Evolutionary conservation across 2,888 invertebrate species (phyloP).

Genomic region (Ptychoptera albimana): DNA sequence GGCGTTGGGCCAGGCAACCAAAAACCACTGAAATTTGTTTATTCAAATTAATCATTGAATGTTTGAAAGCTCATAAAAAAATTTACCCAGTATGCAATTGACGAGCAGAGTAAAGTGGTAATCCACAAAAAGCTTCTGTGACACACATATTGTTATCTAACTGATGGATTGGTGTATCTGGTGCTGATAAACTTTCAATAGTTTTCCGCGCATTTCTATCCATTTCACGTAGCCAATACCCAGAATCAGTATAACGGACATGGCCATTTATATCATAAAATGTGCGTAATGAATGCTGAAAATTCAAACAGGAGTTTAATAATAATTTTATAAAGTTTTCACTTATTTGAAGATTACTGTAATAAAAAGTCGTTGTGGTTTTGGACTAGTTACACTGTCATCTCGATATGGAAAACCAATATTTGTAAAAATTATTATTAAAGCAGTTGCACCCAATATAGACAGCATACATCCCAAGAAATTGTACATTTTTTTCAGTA

Average conservation of each 20-base stretch:
- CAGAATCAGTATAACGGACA: conserved; percentile 20
- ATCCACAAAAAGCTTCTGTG: conserved; percentile 19
- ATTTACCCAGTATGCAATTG: conserved; percentile 17
- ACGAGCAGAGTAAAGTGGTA: conserved; percentile 17
- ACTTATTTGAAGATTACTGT: conserved; percentile 25
- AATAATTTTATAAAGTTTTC: background rate
- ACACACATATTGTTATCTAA: conserved; percentile 18
- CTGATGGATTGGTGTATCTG: conserved; percentile 18
- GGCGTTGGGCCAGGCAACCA: conserved; percentile 20
- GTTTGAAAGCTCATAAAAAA: background rate
- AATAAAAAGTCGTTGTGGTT: conserved; percentile 34
- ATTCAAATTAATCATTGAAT: background rate
- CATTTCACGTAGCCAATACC: conserved; percentile 21
- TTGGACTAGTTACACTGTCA: conserved; percentile 21
- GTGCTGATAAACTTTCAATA: conserved; percentile 20
- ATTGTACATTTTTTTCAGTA: conserved; percentile 17
- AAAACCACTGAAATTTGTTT: conserved; percentile 14
- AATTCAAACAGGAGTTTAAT: background rate
- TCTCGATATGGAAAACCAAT: conserved; percentile 39
- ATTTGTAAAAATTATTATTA: conserved; percentile 21
- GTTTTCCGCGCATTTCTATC: conserved; percentile 21
- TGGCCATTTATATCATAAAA: conserved; percentile 19
- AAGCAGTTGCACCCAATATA: conserved; percentile 18
- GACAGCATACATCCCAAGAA: conserved; percentile 17
- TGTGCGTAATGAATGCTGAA: conserved; percentile 19